These are phyloP conservation scores for Nomada goodeniana DNA, from an alignment of 2,888 invertebrate species.

Conservation along the genomic window DNA sequence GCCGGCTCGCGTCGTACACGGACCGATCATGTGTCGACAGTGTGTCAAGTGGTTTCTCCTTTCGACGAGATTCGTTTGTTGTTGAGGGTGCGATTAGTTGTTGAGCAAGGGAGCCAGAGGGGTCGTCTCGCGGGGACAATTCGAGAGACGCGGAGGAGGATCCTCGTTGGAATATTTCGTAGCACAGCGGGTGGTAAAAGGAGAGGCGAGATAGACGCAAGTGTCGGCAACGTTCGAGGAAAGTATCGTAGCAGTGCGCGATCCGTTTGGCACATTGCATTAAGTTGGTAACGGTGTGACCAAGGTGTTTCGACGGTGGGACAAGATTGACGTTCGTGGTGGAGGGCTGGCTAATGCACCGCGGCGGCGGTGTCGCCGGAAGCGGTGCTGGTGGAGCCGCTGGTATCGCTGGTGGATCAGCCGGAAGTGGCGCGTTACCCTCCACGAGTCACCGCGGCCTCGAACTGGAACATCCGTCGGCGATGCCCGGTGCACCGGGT, in stretches of 20 bases:
- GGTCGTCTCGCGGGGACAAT: not conserved
- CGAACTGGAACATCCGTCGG: conserved; percentile 88
- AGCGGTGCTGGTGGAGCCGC: conserved; percentile 75
- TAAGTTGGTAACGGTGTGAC: conserved; percentile 20
- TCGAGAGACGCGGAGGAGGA: not conserved
- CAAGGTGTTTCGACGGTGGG: conserved; percentile 47
- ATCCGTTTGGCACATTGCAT: too few species aligned
- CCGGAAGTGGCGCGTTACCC: conserved; percentile 64
- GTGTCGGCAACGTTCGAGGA: not conserved
- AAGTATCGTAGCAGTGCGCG: too few species aligned
- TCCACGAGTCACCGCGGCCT: conserved; percentile 84
- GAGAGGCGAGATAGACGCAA: not conserved
- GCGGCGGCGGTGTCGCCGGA: conserved; percentile 85
- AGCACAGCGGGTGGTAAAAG: too few species aligned
- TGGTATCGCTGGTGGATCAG: conserved; percentile 72
- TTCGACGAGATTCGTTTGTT: not conserved
- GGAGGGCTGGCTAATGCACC: conserved; percentile 89
- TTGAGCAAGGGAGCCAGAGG: too few species aligned
- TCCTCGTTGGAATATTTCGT: not conserved
- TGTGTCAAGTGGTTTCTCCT: conserved; percentile 43
- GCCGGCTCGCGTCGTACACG: conserved; percentile 49
- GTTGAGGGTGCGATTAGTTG: not conserved
- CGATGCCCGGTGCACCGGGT: conserved; percentile 80
- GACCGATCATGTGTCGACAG: conserved; percentile 49
- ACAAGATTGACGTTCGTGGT: conserved; percentile 73